phyloP scores from a whole-genome alignment of 2,797 vertebrate species.

The Gastrophryne carolinensis region DNA sequence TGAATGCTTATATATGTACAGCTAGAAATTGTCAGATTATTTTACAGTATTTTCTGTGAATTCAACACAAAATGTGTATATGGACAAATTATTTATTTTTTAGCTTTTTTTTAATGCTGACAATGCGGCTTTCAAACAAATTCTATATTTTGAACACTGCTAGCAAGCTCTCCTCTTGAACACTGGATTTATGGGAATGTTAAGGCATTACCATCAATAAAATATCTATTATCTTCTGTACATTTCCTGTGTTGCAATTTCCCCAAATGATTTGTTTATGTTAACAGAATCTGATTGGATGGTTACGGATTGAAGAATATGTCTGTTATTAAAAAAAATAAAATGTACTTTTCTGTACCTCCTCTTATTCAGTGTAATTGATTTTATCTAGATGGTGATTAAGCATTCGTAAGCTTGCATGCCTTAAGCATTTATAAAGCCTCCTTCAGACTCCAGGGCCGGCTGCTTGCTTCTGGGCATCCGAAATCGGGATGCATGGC shows the following conservation, averaged over 20 bases:
- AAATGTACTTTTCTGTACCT: not conserved
- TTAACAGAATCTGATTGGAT: not conserved
- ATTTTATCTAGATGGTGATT: too few species aligned
- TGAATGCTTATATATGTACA: not conserved
- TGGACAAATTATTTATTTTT: conserved; percentile 4
- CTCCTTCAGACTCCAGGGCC: too few species aligned
- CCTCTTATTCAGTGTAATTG: too few species aligned
- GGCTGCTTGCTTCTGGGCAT: too few species aligned
- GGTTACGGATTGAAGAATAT: not conserved
- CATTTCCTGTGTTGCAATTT: not conserved
- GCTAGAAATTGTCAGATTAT: not conserved
- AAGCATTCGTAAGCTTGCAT: too few species aligned
- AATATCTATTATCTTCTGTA: not conserved
- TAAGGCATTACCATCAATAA: not conserved
- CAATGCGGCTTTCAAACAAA: not conserved
- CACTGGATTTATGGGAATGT: conserved; percentile 20
- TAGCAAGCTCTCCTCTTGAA: not conserved
- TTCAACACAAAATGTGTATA: not conserved
- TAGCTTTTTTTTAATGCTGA: not conserved
- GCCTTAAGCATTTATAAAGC: too few species aligned
- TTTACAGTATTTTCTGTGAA: not conserved
- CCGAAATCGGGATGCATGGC: not conserved
- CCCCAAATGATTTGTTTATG: conserved; percentile 18
- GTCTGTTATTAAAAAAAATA: not conserved
- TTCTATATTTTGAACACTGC: not conserved